Percentiles rank a stretch among this genome's conserved stretches.
These are phyloP conservation scores for Phataginus tetradactyla DNA, from an alignment of 2,797 vertebrate species.

Conservation along the genomic window DNA sequence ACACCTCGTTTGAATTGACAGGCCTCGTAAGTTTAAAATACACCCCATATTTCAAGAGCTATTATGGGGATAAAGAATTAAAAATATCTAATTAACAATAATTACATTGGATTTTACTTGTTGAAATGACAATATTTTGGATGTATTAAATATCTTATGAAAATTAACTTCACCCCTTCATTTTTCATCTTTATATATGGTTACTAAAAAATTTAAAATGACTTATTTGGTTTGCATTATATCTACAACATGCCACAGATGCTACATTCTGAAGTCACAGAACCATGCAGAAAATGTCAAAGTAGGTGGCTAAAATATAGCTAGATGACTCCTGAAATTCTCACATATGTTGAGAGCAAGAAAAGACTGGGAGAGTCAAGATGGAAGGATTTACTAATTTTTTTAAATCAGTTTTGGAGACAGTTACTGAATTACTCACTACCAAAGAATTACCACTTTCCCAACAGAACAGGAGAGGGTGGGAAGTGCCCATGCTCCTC, in stretches of 20 bases:
- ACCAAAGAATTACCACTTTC: neutral
- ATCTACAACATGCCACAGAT: neutral
- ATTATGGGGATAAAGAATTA: neutral
- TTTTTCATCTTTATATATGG: neutral
- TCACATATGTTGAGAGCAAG: neutral
- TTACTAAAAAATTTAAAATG: neutral
- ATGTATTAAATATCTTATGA: neutral
- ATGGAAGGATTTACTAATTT: neutral
- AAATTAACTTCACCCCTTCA: neutral
- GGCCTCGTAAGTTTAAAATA: neutral
- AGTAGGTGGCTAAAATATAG: neutral
- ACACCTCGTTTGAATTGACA: neutral
- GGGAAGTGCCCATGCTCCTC: rapidly evolving
- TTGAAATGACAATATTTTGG: neutral
- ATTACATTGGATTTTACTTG: neutral
- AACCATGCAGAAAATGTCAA: neutral
- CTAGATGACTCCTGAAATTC: neutral
- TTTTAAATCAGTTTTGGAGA: neutral
- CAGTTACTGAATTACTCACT: neutral
- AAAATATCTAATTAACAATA: neutral
- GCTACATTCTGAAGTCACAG: neutral
- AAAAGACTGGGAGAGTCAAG: neutral
- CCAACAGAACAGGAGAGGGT: neutral
- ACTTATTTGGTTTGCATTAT: neutral
- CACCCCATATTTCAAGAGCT: neutral